Evolutionary conservation across 2,113 vertebrate genomes (phyloP), one percentile per base, ranked within the genome.

Genomic region (Microcebus jonahi): DNA sequence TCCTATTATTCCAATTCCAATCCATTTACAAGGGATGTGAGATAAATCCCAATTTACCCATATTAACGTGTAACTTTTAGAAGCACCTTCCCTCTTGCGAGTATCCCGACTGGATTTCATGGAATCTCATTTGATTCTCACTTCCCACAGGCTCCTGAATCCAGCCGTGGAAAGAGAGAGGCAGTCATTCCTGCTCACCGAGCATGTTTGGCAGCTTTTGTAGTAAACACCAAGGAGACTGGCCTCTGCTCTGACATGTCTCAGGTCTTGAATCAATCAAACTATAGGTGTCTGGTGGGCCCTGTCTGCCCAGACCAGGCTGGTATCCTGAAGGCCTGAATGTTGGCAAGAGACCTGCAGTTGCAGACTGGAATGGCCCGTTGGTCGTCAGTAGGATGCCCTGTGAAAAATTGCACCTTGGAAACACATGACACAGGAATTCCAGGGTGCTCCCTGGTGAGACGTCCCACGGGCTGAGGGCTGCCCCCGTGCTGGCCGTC

Each of bases 71-170:
- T 29, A 79, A 75, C 90, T 95, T 96, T 70, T 8, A 96, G 77
- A 79, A 90, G 79, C 48, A 29, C 81, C 29, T 45, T 57, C n/a
- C 65, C 68, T 20, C 45, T 83, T 79, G 53, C 1, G 8, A 88
- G 48, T 75, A 81, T 88, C 87, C 83, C 34, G 36, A 68, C 93
- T 90, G 79, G 77, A 87, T 90, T 91, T 75, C 83, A 50, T 95
- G 95, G 86, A 94, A 76, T 84, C 91, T 39, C 42, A 15, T 31
- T 93, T 85, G 79, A 48, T 53, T 34, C 75, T 88, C 73, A 57
- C 93, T 97, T 98, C 96, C 90, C 94, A 97, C 59, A 17, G 96
- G 85, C 67, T 95, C 94, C 2, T 55, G 73, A 88, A 87, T 88
- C 81, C n/a, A 36, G 82, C 57, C 18, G 0, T n/a, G 21, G 73